Percentiles rank a stretch among this genome's conserved stretches.
phyloP scores from a whole-genome alignment of 2,113 vertebrate species.

The Brachyistius frenatus region DNA sequence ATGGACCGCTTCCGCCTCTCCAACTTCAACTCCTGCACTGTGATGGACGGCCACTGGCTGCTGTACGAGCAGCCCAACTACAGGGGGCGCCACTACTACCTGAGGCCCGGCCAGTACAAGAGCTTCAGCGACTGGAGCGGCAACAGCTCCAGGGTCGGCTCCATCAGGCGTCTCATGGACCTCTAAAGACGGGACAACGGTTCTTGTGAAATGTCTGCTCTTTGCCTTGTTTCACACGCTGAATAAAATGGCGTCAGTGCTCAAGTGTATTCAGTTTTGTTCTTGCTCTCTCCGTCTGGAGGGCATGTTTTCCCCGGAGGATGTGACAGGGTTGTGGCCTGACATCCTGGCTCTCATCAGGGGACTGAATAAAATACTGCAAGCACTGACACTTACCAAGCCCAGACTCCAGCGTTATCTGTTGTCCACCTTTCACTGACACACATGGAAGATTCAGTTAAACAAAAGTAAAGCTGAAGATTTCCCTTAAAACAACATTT shows the following conservation, averaged over 20 bases:
- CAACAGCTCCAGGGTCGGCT: conserved; percentile 68
- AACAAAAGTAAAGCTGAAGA: too few relatives aligned
- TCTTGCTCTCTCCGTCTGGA: conserved; percentile 74
- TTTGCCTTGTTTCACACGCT: conserved; percentile 77
- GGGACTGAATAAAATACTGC: conserved; percentile 74
- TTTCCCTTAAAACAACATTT: too few relatives aligned
- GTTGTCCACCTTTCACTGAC: background rate
- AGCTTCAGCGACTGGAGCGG: conserved; percentile 74
- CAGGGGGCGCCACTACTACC: conserved; percentile 76
- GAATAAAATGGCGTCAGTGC: conserved; percentile 79
- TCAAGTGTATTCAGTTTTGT: conserved; percentile 70
- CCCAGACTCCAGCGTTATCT: conserved; percentile 56
- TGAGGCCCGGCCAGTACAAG: conserved; percentile 72
- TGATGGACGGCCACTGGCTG: conserved; percentile 83
- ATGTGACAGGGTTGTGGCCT: conserved; percentile 33
- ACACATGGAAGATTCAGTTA: too few relatives aligned
- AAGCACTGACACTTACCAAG: conserved; percentile 37
- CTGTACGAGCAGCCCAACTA: conserved; percentile 83
- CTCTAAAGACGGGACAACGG: conserved; percentile 70
- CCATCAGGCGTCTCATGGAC: conserved; percentile 72
- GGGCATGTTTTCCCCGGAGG: conserved; percentile 42
- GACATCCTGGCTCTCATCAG: conserved; percentile 56
- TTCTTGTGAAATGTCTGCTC: conserved; percentile 79
- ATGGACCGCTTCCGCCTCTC: conserved; percentile 72
- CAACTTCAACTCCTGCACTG: conserved; percentile 82